Percentiles rank a stretch among this genome's conserved stretches.
These are phyloP conservation scores for Andricus grossulariae DNA, from an alignment of 1,140 invertebrate genomes.

Conservation along the genomic window DNA sequence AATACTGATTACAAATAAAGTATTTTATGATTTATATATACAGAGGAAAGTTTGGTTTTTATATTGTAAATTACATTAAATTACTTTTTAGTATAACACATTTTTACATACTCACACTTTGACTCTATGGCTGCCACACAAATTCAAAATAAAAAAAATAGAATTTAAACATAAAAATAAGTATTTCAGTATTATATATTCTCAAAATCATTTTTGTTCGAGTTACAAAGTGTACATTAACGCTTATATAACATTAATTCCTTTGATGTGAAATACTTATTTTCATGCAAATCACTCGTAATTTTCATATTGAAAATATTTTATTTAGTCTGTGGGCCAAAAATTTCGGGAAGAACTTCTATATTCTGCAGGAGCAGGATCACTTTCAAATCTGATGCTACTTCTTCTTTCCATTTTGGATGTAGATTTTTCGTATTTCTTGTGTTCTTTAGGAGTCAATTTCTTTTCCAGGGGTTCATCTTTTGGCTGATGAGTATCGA, in stretches of 20 bases:
- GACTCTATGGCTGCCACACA: neutral
- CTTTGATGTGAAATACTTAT: neutral
- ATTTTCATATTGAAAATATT: neutral
- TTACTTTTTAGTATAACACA: neutral
- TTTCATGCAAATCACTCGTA: neutral
- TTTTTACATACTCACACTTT: neutral
- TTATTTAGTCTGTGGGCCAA: neutral
- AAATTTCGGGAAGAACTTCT: neutral
- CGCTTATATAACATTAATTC: too few species aligned
- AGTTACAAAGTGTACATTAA: too few species aligned
- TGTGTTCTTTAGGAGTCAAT: constrained; percentile 49
- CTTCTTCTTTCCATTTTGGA: neutral
- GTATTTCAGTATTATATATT: neutral
- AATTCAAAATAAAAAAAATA: neutral
- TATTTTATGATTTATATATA: neutral
- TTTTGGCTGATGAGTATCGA: constrained; percentile 9
- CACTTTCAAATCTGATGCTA: constrained; percentile 15
- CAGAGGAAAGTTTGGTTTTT: constrained; percentile 4
- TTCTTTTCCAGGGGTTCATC: constrained; percentile 49
- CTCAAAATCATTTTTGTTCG: too few species aligned
- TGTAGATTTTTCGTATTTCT: constrained; percentile 4
- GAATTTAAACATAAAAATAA: constrained; percentile 18
- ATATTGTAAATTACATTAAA: neutral
- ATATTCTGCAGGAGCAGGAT: neutral
- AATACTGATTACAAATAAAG: constrained; percentile 3